Evolutionary conservation across 2,888 invertebrate species (phyloP), one percentile per base, ranked within the genome.

Genomic region (Pogonocherus hispidulus): DNA sequence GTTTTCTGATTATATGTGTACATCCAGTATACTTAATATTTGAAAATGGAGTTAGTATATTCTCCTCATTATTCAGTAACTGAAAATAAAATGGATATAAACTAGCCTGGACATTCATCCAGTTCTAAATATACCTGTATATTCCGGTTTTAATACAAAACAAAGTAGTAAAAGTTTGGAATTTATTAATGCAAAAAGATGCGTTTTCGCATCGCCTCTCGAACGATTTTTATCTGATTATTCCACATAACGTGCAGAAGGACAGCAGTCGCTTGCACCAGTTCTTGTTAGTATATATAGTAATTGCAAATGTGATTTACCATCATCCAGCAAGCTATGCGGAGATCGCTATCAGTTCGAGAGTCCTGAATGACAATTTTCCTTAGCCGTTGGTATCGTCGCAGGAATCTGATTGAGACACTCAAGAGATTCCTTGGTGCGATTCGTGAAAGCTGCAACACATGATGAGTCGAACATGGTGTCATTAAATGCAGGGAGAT

Each of bases 321-420:
- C 70, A 70, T 69, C 52, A 72, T 67, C 66, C 60, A 64, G 67
- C 66, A 70, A 74, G 73, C 72, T 73, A 76, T 76, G 70, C 70
- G 71, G 71, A 74, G 78, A 78, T 78, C 67, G 51, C 66, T 76
- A 78, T 78, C 78, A 56, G 59, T 54, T 66, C 68, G 69, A 66
- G 71, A 69, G 64, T 72, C 73, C 75, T 78, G 79, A 80, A 81
- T 80, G 81, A 82, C 82, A 81, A 82, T 82, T 82, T 79, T 74
- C 81, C 79, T 73, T 76, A 78, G 75, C 79, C 57, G 72, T 69
- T 66, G 62, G 79, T 80, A 81, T 80, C 81, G 72, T 77, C 68
- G 71, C 75, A 73, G 77, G 79, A 73, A 81, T 81, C 81, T 80
- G 81, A 81, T 81, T 81, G 78, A 80, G 80, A 79, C 79, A 76